Conservation (phyloP, 1,140 invertebrate species). For the Pseudomyrmex sp. region DNA sequence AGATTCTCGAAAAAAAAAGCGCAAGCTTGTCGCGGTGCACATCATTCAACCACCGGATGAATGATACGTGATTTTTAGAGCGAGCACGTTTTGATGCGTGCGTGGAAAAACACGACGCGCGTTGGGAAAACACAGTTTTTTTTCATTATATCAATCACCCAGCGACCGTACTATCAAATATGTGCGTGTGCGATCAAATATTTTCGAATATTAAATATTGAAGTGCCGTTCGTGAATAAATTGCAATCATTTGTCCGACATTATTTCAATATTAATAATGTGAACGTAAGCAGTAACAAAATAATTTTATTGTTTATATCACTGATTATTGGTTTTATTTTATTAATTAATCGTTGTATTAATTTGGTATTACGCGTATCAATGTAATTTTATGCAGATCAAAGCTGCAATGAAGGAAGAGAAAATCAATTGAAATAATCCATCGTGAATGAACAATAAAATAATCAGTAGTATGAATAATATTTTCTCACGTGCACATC, state of each 20-base stretch:
- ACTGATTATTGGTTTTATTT: conserved; percentile 16
- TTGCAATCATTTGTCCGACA: too few relatives aligned
- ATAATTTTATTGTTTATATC: not conserved
- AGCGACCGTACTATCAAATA: too few relatives aligned
- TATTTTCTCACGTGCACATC: not conserved
- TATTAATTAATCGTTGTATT: not conserved
- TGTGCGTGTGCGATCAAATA: not conserved
- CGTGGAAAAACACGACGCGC: not conserved
- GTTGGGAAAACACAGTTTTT: not conserved
- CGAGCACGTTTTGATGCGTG: not conserved
- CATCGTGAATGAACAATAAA: not conserved
- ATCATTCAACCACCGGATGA: not conserved
- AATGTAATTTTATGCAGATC: not conserved
- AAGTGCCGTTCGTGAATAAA: not conserved
- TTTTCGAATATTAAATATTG: not conserved
- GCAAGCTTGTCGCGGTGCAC: not conserved
- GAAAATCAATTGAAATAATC: not conserved
- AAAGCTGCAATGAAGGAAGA: not conserved
- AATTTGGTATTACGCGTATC: not conserved
- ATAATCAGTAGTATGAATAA: not conserved
- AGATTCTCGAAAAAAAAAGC: conserved; percentile 9
- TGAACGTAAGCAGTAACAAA: not conserved
- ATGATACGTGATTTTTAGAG: not conserved
- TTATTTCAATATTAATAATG: conserved; percentile 18
- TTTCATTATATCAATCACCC: not conserved